A percentile compares a stretch with the other conserved stretches of the same genome.
These are phyloP conservation scores for Girardia tigrina DNA, from an alignment of 2,888 invertebrate species.

Conservation along the genomic window DNA sequence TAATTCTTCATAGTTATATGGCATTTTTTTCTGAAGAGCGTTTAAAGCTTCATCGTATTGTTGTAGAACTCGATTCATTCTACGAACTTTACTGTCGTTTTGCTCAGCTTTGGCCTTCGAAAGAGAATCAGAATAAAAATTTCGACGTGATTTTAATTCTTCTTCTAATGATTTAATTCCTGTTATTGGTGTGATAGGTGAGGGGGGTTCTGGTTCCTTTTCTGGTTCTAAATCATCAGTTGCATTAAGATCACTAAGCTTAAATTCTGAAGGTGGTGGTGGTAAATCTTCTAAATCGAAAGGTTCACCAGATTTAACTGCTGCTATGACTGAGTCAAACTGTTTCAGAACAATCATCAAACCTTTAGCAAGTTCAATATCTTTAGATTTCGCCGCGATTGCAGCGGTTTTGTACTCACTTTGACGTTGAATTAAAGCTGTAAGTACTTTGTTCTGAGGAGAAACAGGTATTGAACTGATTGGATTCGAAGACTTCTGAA, in stretches of 20 bases:
- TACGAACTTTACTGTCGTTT: slow-evolving; percentile 69
- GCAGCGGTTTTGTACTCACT: slow-evolving; percentile 34
- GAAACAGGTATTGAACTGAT: too few relatives aligned
- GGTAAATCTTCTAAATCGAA: slow-evolving; percentile 70
- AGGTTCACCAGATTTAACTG: slow-evolving; percentile 63
- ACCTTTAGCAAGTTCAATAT: slow-evolving; percentile 32
- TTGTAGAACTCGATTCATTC: slow-evolving; percentile 16
- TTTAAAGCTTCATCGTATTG: slow-evolving; percentile 29
- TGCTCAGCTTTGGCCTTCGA: slow-evolving; percentile 59
- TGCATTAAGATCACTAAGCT: neutral
- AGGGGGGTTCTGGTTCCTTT: neutral
- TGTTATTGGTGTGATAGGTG: neutral
- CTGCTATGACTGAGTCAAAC: slow-evolving; percentile 70
- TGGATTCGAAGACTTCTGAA: neutral
- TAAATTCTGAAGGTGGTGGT: slow-evolving; percentile 57
- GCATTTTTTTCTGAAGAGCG: slow-evolving; percentile 36
- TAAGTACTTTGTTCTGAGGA: neutral
- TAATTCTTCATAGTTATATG: slow-evolving; percentile 37
- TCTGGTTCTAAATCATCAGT: neutral
- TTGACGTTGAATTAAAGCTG: slow-evolving; percentile 16
- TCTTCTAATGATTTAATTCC: neutral
- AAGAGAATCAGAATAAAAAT: slow-evolving; percentile 58
- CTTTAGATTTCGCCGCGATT: slow-evolving; percentile 21
- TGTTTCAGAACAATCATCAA: slow-evolving; percentile 52
- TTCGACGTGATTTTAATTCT: slow-evolving; percentile 54